Evolutionary conservation across 1,140 invertebrate species (phyloP), one percentile per base, ranked within the genome.

Genomic region (Lepeophtheirus salmonis): DNA sequence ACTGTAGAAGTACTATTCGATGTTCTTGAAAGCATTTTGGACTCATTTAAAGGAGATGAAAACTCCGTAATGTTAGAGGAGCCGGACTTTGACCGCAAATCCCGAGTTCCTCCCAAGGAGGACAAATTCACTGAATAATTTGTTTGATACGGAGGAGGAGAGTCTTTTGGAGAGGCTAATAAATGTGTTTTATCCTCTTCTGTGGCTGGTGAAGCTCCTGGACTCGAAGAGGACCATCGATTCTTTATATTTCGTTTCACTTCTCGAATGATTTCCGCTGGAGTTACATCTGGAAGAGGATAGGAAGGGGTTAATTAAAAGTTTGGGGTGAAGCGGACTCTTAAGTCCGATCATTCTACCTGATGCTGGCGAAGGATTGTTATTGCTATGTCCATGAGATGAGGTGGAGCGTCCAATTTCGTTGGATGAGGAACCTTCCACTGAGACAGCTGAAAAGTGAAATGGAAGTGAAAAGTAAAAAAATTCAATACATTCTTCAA

Each of bases 1-100:
- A n/a, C n/a, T n/a, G n/a, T n/a, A n/a, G n/a, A n/a, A n/a, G n/a
- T n/a, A n/a, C n/a, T n/a, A n/a, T n/a, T n/a, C n/a, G n/a, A 10
- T 41, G 30, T 41, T 41, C 3, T 57, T 57, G 55, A 57, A 57
- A 57, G 55, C 55, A 26, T 57, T 17, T 57, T 57, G 55, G 55
- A 57, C 55, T 57, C 23, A 30, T 30, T 12, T 14, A 17, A 2
- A 17, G 16, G 22, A 17, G 22, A 16, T 13, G 22, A 25, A 14
- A 25, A 30, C 23, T 21, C 18, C 14, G 23, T 57, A 22, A 17
- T 20, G 23, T 22, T 54, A 22, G n/a, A 22, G 23, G 3, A 22
- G n/a, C 17, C 16, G 17, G 3, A 22, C 17, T n/a, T n/a, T 54
- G 52, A 22, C 52, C 18, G 17, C 2, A 14, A 54, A 54, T 14